phyloP scores from a whole-genome alignment of 2,888 invertebrate genomes.

The Dioctria rufipes region DNA sequence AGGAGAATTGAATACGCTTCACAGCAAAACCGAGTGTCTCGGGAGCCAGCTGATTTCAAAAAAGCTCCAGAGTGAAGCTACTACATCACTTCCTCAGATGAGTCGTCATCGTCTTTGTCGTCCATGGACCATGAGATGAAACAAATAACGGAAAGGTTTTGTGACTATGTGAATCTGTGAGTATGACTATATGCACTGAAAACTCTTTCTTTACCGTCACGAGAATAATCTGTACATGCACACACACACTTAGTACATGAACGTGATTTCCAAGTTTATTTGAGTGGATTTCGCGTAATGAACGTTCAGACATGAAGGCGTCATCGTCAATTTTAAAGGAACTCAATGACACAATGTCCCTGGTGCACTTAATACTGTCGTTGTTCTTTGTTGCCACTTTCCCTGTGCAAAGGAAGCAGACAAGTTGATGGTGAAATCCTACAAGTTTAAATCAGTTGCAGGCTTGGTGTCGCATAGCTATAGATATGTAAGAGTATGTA shows the following conservation, averaged over 20 bases:
- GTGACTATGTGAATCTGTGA: background rate
- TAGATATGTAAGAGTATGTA: background rate
- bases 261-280: constrained; percentile 48
- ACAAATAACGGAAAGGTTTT: constrained; percentile 32
- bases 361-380: constrained; percentile 34
- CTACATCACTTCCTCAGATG: background rate
- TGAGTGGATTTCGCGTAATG: constrained; percentile 55
- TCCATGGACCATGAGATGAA: constrained; percentile 2
- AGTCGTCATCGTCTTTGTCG: background rate
- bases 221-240: no score
- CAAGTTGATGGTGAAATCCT: constrained; percentile 41
- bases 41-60: background rate
- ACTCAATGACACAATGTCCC: constrained; percentile 40
- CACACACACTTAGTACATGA: background rate
- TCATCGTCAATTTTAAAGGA: constrained; percentile 52
- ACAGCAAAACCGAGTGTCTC: background rate
- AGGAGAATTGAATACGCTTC: constrained; percentile 22
- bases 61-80: background rate
- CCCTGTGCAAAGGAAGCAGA: constrained; percentile 31
- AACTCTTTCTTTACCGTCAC: background rate
- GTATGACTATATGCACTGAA: background rate
- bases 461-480: background rate
- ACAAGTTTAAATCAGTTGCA: constrained; percentile 49
- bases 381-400: constrained; percentile 46
- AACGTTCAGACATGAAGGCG: constrained; percentile 55